These are phyloP conservation scores for Drosophila paulistorum DNA, from an alignment of 1,140 invertebrate species.

Conservation along the genomic window DNA sequence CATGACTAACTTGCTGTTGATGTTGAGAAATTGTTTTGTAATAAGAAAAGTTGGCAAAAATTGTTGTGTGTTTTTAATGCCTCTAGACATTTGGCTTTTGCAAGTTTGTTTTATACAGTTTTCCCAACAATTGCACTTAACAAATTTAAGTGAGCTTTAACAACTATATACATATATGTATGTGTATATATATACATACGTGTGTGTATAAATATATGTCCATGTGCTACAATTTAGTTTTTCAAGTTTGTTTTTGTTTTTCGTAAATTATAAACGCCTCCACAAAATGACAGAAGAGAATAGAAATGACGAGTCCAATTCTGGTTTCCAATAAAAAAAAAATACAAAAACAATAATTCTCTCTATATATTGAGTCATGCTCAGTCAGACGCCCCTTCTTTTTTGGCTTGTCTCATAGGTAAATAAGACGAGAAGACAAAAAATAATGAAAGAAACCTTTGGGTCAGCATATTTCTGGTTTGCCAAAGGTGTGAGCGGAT, in stretches of 20 bases:
- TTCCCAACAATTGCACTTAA: constrained; percentile 44
- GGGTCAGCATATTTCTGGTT: background rate
- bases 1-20: background rate
- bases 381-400: background rate
- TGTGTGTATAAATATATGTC: constrained; percentile 4
- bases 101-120: constrained; percentile 20
- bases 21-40: constrained; percentile 22
- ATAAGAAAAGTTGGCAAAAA: constrained; percentile 48
- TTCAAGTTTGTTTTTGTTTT: constrained; percentile 26
- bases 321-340: background rate
- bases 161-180: constrained; percentile 6
- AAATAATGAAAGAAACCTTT: background rate
- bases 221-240: background rate
- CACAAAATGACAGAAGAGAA: background rate
- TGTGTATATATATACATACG: background rate
- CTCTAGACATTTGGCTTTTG: constrained; percentile 16
- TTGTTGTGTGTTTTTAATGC: constrained; percentile 24
- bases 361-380: background rate
- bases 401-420: background rate
- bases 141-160: constrained; percentile 42
- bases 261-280: constrained; percentile 3
- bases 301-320: background rate
- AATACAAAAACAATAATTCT: background rate
- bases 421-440: background rate
- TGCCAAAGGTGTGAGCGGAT: background rate